Evolutionary conservation across 2,797 vertebrate species (phyloP), one percentile per base, ranked within the genome.

Genomic region (Acanthurus lineatus): DNA sequence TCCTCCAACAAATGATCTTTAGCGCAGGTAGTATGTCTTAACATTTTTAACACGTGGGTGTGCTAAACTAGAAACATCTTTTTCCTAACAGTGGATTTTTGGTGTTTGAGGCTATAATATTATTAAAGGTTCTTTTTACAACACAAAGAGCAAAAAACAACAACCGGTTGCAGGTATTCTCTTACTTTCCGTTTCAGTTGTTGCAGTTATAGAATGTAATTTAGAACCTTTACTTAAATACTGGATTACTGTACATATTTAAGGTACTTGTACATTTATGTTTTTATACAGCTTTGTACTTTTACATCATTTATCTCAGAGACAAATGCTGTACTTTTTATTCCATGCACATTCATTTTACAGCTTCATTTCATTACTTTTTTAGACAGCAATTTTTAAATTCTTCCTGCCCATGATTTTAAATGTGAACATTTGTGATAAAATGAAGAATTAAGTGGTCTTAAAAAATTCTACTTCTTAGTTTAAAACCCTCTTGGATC

Each of bases 1-100:
- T 20, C 4, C 42, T 70, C 17, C 49, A 79, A 77, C 28, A 35
- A 47, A 70, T 32, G 62, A 54, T 61, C 15, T 42, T 42, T 51
- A 52, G 7, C 0, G 5, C 22, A 47, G 47, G 51, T 42, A 66
- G 52, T 17, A 32, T 62, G 44, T 63, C 67, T 0, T 59, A 62
- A 66, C 40, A 64, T 42, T 72, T 51, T 4, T 19, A 47, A 68
- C 58, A 59, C 9, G 9, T 61, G 48, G 57, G 44, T 59, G 51
- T 47, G 58, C 1, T 59, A 25, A 53, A 73, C 2, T 45, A 52
- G 65, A 56, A 67, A 69, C 25, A 42, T 14, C 0, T 28, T 60
- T 61, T 52, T 58, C 57, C 45, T 6, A 51, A 64, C 63, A 62
- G 35, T 17, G 10, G 28, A 60, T 76, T 65, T 51, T 14, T 11